phyloP scores from a whole-genome alignment of 2,113 vertebrate species.

The Psephotus haematonotus region DNA sequence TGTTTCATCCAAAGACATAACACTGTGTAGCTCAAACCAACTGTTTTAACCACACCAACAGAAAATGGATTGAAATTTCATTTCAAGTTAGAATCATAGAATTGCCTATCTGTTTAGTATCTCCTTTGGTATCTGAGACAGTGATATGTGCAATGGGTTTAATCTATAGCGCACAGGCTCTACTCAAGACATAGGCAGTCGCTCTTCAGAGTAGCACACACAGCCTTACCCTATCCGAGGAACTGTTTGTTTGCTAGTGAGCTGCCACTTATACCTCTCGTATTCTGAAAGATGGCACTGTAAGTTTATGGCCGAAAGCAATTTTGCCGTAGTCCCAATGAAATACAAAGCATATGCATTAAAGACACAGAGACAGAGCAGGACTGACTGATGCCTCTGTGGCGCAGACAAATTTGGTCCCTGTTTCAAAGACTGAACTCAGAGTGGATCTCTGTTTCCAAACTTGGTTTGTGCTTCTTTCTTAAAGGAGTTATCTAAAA shows the following conservation, averaged over 20 bases:
- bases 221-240: background rate
- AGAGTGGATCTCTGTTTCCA: background rate
- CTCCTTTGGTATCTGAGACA: background rate
- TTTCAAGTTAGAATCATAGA: background rate
- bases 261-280: background rate
- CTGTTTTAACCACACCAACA: background rate
- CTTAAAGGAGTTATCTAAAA: background rate
- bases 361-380: background rate
- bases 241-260: background rate
- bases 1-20: background rate
- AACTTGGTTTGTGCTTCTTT: background rate
- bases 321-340: background rate
- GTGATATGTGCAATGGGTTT: background rate
- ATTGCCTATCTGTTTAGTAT: background rate
- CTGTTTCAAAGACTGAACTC: background rate
- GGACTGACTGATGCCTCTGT: background rate
- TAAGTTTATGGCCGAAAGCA: background rate
- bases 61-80: background rate
- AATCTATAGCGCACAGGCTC: background rate
- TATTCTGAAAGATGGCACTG: background rate
- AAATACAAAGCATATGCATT: conserved; percentile 27
- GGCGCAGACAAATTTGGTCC: background rate
- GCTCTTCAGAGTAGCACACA: background rate
- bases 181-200: background rate
- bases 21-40: background rate